phyloP scores from a whole-genome alignment of 1,140 invertebrate genomes.

The Globodera rostochiensis region DNA sequence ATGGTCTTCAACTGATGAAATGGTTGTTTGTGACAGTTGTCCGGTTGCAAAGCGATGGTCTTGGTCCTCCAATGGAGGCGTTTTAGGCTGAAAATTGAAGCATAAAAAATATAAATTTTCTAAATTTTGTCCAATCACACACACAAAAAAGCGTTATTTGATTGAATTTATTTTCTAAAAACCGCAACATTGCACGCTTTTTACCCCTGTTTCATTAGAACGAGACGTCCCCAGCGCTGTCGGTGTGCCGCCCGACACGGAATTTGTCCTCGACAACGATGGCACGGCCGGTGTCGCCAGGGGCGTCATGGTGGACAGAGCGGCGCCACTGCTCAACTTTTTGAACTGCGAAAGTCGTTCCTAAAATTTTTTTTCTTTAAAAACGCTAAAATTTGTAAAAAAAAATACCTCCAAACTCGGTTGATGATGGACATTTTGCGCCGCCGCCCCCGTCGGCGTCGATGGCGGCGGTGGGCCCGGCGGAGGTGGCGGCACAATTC shows the following conservation, averaged over 20 bases:
- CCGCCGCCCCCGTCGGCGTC: neutral
- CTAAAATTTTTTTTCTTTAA: neutral
- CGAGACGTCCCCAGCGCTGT: neutral
- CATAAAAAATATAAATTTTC: slow-evolving; percentile 12
- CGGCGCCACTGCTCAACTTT: slow-evolving; percentile 8
- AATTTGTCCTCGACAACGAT: slow-evolving; percentile 17
- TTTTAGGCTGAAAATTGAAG: slow-evolving; percentile 30
- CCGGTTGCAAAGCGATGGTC: slow-evolving; percentile 4
- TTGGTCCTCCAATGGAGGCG: slow-evolving; percentile 19
- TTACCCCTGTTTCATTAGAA: slow-evolving; percentile 18
- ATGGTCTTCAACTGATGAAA: neutral
- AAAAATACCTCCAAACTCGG: slow-evolving; percentile 28
- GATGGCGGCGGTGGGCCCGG: slow-evolving; percentile 5
- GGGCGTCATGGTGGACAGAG: neutral
- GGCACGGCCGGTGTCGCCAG: neutral
- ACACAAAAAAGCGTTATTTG: too few species aligned
- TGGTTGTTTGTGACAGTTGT: slow-evolving; percentile 4
- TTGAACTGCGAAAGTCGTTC: slow-evolving; percentile 28
- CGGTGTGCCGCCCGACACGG: slow-evolving; percentile 12
- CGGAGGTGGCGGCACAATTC: slow-evolving; percentile 11
- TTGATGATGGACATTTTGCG: neutral
- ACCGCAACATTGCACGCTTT: neutral
- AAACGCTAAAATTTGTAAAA: neutral
- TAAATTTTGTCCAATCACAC: neutral
- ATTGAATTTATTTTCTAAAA: too few species aligned